These are phyloP conservation scores for Suricata suricatta DNA, from an alignment of 2,113 vertebrate genomes.

Conservation along the genomic window DNA sequence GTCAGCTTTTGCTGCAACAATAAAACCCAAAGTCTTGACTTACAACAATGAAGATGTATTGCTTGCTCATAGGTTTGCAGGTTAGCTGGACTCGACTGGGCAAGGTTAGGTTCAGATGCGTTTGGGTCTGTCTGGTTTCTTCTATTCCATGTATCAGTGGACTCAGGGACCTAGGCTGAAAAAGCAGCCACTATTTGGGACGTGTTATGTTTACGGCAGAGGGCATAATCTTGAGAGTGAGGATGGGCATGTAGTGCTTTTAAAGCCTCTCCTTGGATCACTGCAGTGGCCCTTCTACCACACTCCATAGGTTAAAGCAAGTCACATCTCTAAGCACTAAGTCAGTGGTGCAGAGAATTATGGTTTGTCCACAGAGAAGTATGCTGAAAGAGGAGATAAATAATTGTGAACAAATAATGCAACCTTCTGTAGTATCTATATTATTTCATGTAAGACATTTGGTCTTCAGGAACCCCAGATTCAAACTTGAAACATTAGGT, in stretches of 20 bases:
- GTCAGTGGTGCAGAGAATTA: background rate
- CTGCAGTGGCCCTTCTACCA: background rate
- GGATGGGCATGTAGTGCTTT: background rate
- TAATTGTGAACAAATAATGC: background rate
- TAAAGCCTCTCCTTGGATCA: background rate
- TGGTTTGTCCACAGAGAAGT: background rate
- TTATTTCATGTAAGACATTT: background rate
- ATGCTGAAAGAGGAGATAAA: background rate
- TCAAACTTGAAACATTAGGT: background rate
- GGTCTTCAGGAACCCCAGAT: background rate
- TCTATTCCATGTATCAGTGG: background rate
- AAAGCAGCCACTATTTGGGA: background rate
- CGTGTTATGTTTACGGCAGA: background rate
- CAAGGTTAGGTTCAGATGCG: background rate
- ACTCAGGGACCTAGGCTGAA: background rate
- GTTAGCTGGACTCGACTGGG: background rate
- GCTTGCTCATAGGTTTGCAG: background rate
- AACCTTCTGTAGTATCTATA: background rate
- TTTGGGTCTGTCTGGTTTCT: background rate
- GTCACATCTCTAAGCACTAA: background rate
- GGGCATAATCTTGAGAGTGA: background rate
- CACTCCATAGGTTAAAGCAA: background rate
- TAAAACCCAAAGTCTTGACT: background rate
- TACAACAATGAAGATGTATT: background rate
- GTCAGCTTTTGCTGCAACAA: background rate